phyloP scores from a whole-genome alignment of 2,888 invertebrate genomes.

The Liopterus haemorrhoidalis region DNA sequence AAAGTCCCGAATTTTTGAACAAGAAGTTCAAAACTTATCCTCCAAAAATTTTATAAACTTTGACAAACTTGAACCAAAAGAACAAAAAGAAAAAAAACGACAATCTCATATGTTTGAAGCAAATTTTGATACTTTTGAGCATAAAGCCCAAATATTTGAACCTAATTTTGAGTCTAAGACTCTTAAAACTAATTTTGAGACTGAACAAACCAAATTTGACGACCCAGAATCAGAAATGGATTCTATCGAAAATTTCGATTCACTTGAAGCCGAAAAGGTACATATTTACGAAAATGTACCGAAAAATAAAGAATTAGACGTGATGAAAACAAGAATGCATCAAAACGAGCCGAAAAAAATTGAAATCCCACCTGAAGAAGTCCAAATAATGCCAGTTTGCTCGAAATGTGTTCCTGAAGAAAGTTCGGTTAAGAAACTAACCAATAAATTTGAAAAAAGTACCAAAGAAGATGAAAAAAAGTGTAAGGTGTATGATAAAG shows the following conservation, averaged over 20 bases:
- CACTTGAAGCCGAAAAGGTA: constrained; percentile 36
- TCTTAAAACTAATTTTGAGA: no score
- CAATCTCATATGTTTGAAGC: no score
- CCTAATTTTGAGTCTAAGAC: no score
- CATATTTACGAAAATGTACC: constrained; percentile 42
- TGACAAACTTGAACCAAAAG: no score
- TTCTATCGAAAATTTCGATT: constrained; percentile 39
- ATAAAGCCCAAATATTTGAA: no score
- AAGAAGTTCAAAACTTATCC: no score
- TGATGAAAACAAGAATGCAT: constrained; percentile 20
- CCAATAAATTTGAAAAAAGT: constrained; percentile 31
- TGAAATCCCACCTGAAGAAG: not conserved
- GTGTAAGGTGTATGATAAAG: constrained; percentile 39
- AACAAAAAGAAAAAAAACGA: constrained; percentile 12
- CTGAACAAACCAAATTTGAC: no score
- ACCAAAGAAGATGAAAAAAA: constrained; percentile 39
- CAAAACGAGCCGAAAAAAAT: constrained; percentile 22
- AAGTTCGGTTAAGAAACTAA: constrained; percentile 25
- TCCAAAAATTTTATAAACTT: no score
- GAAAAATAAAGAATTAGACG: constrained; percentile 17
- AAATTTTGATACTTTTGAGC: no score
- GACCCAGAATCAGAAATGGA: no score
- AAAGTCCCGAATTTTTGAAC: no score
- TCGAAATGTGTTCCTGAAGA: constrained; percentile 6
- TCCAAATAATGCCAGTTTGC: constrained; percentile 9